Base-by-base conservation (phyloP, 2,113 vertebrate species). In the Calyptomena viridis region DNA sequence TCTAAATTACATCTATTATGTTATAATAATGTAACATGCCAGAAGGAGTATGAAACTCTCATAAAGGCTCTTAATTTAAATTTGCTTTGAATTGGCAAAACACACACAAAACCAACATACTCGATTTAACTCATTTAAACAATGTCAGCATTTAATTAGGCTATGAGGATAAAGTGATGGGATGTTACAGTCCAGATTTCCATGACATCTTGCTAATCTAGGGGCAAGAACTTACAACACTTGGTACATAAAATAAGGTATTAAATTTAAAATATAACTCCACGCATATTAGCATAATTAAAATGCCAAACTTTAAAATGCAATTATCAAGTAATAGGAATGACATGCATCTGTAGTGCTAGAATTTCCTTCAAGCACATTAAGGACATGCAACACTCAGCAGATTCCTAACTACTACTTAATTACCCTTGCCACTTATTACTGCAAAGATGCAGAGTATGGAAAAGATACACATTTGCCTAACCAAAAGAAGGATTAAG, bases 341-440 rank as follows among this genome's bases (percentile, higher is more conserved):
- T 56, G 14, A 55, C 39, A 80, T 85, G 49, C 59, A 92, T 94
- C 30, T 94, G 37, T 91, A 97, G 90, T 79, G 46, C 17, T 75
- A 78, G 63, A 89, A 95, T 95, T 74, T 85, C 33, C 47, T 77
- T 96, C 94, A 95, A 95, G 42, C n/a, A 52, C 81, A 85, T 97
- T 95, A 93, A 96, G 46, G 86, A 84, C 77, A 46, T 68, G 91
- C 83, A 92, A 50, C 28, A 64, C 64, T 97, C 96, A 97, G 96
- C 96, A 96, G 46, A 84, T 96, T 97, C 46, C 75, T 95, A 95
- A 96, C 88, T 94, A 74, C 88, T 68, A 46, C 71, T 92, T 94
- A 89, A 96, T 97, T 95, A 94, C 44, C 84, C 72, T 89, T 62
- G 56, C 77, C 49, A n/a, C 88, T 82, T 86, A 87, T 13, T 84